Evolutionary conservation across 2,113 vertebrate species (phyloP).

Genomic region (Scomber japonicus): DNA sequence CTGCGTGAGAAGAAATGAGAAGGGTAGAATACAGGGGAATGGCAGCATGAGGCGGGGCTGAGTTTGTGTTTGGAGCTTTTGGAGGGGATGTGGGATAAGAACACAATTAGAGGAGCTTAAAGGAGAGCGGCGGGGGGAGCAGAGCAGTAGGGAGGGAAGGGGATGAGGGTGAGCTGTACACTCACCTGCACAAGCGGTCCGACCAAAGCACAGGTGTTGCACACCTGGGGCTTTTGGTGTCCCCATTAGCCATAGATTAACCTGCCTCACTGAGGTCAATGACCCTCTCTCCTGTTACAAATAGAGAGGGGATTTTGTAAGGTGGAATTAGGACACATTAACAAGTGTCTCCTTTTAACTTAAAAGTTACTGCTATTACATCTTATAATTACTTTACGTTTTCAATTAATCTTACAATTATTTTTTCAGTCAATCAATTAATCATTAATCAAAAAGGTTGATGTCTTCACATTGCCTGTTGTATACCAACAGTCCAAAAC

Average conservation of each 20-base stretch:
- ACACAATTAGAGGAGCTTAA: constrained; percentile 65
- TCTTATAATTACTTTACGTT: background rate
- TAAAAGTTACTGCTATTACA: background rate
- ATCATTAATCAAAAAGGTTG: background rate
- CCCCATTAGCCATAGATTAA: constrained; percentile 62
- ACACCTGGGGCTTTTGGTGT: constrained; percentile 73
- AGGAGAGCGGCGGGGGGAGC: constrained; percentile 2
- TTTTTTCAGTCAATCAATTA: background rate
- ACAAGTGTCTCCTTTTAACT: constrained; percentile 3
- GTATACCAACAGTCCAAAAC: no score
- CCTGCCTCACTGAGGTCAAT: constrained; percentile 62
- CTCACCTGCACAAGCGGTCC: constrained; percentile 53
- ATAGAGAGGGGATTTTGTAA: constrained; percentile 34
- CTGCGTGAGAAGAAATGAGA: constrained; percentile 35
- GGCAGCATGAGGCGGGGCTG: constrained; percentile 19
- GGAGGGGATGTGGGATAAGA: constrained; percentile 62
- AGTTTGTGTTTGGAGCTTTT: constrained; percentile 55
- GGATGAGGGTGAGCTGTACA: constrained; percentile 42
- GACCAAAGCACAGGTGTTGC: constrained; percentile 75
- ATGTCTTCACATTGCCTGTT: no score
- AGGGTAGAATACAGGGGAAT: constrained; percentile 15
- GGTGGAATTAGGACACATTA: constrained; percentile 60
- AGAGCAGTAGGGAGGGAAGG: background rate
- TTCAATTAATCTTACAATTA: background rate
- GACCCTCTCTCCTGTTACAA: constrained; percentile 64